Evolutionary conservation across 1,140 invertebrate genomes (phyloP).

Genomic region (Drosophila nasuta): DNA sequence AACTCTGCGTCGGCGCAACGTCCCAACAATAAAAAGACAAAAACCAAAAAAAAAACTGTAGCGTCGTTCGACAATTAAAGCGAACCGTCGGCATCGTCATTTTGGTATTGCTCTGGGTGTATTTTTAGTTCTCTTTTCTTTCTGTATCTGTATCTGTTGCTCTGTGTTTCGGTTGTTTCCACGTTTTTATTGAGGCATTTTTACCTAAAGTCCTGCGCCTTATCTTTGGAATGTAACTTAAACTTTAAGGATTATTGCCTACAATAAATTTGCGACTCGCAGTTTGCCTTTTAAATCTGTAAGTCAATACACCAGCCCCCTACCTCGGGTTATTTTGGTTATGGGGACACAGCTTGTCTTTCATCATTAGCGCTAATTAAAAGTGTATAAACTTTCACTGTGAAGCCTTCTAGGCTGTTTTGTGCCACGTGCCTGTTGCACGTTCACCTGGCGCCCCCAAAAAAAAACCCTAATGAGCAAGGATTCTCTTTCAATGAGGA

Average conservation of each 20-base stretch:
- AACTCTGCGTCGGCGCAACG: conserved; percentile 39
- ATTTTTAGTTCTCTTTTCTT: not conserved
- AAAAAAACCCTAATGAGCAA: conserved; percentile 43
- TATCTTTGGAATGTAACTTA: conserved; percentile 83
- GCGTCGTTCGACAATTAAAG: conserved; percentile 45
- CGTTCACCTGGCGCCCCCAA: conserved; percentile 52
- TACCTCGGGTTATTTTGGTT: too few relatives aligned
- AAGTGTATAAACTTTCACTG: conserved; percentile 81
- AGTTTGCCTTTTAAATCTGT: conserved; percentile 55
- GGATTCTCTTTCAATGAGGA: not conserved
- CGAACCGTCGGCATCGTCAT: conserved; percentile 35
- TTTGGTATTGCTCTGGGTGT: conserved; percentile 26
- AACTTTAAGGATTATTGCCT: conserved; percentile 84
- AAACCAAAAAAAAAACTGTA: conserved; percentile 40
- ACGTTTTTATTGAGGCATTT: conserved; percentile 73
- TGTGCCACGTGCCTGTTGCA: conserved; percentile 55
- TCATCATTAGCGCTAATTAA: conserved; percentile 83
- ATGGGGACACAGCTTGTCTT: conserved; percentile 39
- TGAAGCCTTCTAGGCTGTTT: conserved; percentile 37
- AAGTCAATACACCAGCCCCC: conserved; percentile 59
- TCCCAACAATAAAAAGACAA: conserved; percentile 43
- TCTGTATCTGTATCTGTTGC: too few relatives aligned
- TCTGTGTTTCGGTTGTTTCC: conserved; percentile 17
- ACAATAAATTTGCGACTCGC: conserved; percentile 77
- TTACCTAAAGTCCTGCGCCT: conserved; percentile 48